Base-by-base conservation (phyloP, 2,797 vertebrate species). In the Molossus alvarezi region DNA sequence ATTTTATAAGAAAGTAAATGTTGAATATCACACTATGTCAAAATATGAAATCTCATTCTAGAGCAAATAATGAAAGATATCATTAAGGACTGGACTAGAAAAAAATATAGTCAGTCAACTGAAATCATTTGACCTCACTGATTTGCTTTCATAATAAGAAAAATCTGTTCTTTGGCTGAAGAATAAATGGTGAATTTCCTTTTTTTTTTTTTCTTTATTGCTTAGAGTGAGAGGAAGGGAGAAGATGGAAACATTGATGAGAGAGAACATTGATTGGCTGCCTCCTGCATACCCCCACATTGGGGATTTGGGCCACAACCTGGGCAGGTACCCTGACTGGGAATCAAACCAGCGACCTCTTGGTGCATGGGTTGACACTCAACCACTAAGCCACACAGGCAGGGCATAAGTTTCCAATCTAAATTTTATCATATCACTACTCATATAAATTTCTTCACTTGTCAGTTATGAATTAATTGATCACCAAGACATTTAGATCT, bases 31-130 rank as follows among this genome's bases (percentile, higher is more conserved):
- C 11, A 90, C 60, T 25, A 90, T 69, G 33, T 15, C 9, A 53
- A 90, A 84, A 85, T 67, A 92, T 57, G 94, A 82, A 92, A 86
- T 90, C 33, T 82, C n/a, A 41, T 17, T 14, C 67, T 33, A 57
- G 10, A 82, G 53, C 29, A 27, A 27, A 13, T 77, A 17, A 21
- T 51, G 0, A 6, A 27, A 71, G 48, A 21, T 10, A 13, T 62
- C 11, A 51, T 57, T 41, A 84, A 29, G 58, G 25, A 72, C 27
- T 71, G 8, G 51, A 75, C 57, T 65, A 45, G 29, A 94, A 60
- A 25, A 73, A 75, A 80, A 82, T 51, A 73, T 91, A 89, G 27
- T 25, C 23, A 88, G 25, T 71, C 45, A 71, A 64, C 41, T 21
- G 5, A 65, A 94, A 11, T 85, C 20, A 72, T 73, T 60, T 62